These are phyloP conservation scores for Shargacucullia verbasci DNA, from an alignment of 2,888 invertebrate genomes.

Conservation along the genomic window DNA sequence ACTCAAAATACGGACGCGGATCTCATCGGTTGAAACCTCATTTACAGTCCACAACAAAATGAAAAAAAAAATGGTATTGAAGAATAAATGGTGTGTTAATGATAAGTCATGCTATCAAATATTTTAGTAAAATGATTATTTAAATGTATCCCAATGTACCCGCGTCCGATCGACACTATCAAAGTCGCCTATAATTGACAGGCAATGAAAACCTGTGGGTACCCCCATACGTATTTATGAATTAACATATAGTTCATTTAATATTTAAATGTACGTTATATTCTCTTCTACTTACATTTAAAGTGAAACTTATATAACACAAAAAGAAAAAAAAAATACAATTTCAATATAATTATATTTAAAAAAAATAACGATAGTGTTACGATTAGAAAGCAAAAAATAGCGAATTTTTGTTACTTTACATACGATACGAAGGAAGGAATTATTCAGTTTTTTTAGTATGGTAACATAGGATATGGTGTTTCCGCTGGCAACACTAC, in stretches of 20 bases:
- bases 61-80: too few relatives aligned
- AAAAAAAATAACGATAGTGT: constrained; percentile 79
- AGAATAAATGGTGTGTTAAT: background rate
- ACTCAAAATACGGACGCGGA: constrained; percentile 38
- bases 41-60: background rate
- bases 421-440: constrained; percentile 78
- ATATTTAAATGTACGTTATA: constrained; percentile 74
- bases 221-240: constrained; percentile 65
- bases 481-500: constrained; percentile 85
- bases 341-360: constrained; percentile 76
- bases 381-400: constrained; percentile 83
- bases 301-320: constrained; percentile 75
- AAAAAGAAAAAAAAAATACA: constrained; percentile 68
- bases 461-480: constrained; percentile 87
- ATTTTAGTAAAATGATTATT: too few relatives aligned
- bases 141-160: constrained; percentile 11
- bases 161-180: constrained; percentile 42
- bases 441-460: constrained; percentile 73
- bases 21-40: constrained; percentile 10
- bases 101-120: background rate
- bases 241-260: constrained; percentile 65
- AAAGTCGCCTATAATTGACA: constrained; percentile 46
- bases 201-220: constrained; percentile 53
- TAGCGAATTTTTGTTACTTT: constrained; percentile 77
- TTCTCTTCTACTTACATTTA: constrained; percentile 83